Conservation (phyloP, 2,888 invertebrate genomes). For the Chymomyza amoena region DNA sequence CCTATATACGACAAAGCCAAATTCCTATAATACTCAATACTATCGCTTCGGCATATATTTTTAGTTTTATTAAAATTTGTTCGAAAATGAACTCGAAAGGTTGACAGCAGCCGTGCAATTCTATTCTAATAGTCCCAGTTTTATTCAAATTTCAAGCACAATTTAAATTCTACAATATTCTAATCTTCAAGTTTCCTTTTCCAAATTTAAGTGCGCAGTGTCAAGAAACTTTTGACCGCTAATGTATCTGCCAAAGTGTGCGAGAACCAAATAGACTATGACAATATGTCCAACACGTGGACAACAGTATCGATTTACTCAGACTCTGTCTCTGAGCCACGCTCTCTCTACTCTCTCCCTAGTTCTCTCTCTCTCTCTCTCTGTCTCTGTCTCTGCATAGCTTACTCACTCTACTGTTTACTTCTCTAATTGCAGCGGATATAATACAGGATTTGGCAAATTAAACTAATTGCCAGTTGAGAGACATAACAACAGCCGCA, state of each 20-base stretch:
- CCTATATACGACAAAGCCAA: too few species aligned
- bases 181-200: too few species aligned
- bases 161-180: too few species aligned
- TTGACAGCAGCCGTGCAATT: too few species aligned
- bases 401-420: not conserved
- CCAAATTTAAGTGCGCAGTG: too few species aligned
- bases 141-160: too few species aligned
- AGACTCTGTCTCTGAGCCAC: not conserved
- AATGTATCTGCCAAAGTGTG: not conserved
- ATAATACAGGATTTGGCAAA: slow-evolving; percentile 75
- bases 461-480: slow-evolving; percentile 66
- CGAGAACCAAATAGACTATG: not conserved
- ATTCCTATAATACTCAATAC: too few species aligned
- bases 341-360: not conserved
- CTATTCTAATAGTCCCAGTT: too few species aligned
- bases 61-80: too few species aligned
- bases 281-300: not conserved
- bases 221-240: too few species aligned
- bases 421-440: slow-evolving; percentile 61
- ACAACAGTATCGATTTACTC: slow-evolving; percentile 40
- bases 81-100: too few species aligned
- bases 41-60: too few species aligned
- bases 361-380: not conserved
- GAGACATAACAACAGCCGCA: slow-evolving; percentile 29
- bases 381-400: not conserved